These are phyloP conservation scores for Nebria brevicollis DNA, from an alignment of 2,888 invertebrate genomes.

Conservation along the genomic window DNA sequence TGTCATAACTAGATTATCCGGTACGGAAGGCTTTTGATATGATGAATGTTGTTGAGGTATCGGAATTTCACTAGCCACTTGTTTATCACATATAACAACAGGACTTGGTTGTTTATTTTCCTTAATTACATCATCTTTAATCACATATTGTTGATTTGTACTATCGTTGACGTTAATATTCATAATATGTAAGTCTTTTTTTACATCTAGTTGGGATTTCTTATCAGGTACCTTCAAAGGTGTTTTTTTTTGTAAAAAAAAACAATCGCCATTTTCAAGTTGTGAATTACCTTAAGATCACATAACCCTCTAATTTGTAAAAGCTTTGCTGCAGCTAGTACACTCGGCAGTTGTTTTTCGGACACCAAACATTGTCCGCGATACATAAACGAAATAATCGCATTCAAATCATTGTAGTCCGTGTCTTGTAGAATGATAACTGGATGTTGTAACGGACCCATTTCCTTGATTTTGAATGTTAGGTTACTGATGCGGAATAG, in stretches of 20 bases:
- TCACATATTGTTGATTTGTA: slow-evolving; percentile 35
- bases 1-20: slow-evolving; percentile 15
- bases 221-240: slow-evolving; percentile 41
- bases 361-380: slow-evolving; percentile 88
- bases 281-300: slow-evolving; percentile 75
- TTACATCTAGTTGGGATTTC: slow-evolving; percentile 28
- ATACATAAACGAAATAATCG: slow-evolving; percentile 88
- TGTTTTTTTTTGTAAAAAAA: background rate
- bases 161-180: slow-evolving; percentile 32
- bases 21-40: slow-evolving; percentile 25
- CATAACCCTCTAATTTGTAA: slow-evolving; percentile 85
- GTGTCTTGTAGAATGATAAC: slow-evolving; percentile 78
- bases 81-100: slow-evolving; percentile 23
- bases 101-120: slow-evolving; percentile 9
- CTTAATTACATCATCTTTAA: slow-evolving; percentile 25
- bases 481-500: slow-evolving; percentile 12
- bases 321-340: slow-evolving; percentile 81
- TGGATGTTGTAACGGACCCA: slow-evolving; percentile 75
- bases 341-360: slow-evolving; percentile 79
- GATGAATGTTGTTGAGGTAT: slow-evolving; percentile 24
- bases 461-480: slow-evolving; percentile 65
- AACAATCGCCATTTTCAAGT: background rate
- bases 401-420: slow-evolving; percentile 75
- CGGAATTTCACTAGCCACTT: slow-evolving; percentile 15
- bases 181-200: slow-evolving; percentile 33